Base-by-base conservation (phyloP, 2,888 invertebrate species). In the Cheilosia vernalis region DNA sequence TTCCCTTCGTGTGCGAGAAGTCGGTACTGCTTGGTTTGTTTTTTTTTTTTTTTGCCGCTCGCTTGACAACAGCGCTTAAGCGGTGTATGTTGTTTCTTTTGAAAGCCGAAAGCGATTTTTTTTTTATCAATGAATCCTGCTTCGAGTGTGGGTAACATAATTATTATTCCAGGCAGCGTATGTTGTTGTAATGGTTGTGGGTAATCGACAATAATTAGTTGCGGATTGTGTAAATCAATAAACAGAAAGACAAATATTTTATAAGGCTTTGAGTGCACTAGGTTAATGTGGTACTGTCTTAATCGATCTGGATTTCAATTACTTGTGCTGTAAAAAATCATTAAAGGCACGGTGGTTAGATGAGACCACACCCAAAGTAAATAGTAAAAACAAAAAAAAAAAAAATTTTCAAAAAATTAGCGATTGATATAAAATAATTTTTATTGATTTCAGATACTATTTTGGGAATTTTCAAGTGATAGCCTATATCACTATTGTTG, bases 61-160 rank as follows among this genome's bases (percentile, higher is more conserved):
- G 37, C 40, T 4, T 66, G 56, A 49, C 40, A 51, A 61, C 72
- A 67, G 21, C 10, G 47, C 42, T 60, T 58, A 56, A 64, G 58
- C 13, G 53, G 63, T 58, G 17, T 27, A 1, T 37, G 44, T 13
- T 37, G 17, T 47, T 21, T 77, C 51, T 76, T 63, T 69, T 42
- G 63, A 74, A 30, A 69, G 51, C 51, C 58, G 19, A 58, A 49
- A 40, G 37, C 27, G n/a, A 19, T 33, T 30, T 17, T 47, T 37
- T 47, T 47, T 53, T 72, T 19, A 73, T 72, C 64, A 82, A 55
- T 69, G 69, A 63, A 53, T 76, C 64, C 76, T 66, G 76, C 42
- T 53, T 4, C 42, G n/a, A 21, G 56, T 58, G 58, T 47, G 9
- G 9, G 4, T 76, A 76, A 70, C 76, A 70, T 76, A 81, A 81